Evolutionary conservation across 2,113 vertebrate species (phyloP), one percentile per base, ranked within the genome.

Genomic region (Channa maculata): DNA sequence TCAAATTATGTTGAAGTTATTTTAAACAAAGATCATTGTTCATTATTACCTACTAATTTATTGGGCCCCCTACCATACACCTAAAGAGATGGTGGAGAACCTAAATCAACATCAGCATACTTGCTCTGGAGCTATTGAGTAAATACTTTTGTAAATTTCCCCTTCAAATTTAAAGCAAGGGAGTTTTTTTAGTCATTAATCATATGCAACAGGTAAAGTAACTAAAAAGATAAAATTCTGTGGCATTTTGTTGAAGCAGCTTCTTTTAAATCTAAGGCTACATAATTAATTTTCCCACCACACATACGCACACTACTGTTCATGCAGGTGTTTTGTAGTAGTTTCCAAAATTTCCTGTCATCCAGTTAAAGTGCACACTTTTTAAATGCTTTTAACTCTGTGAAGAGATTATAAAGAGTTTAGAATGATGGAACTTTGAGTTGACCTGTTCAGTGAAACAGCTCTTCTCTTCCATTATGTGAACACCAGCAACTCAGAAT

Each of bases 391-490:
- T 92, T 90, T 82, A 88, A 73, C 88, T 85, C 44, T 57, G 79
- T 91, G 84, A 91, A 89, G 86, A 91, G 91, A 92, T 45, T 71
- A 86, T 93, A 90, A 91, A 86, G 86, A 92, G 89, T 92, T 92
- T 92, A 53, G 76, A 89, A 91, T 88, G 85, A 90, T 91, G 86
- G 79, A 90, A 88, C 90, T 91, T 90, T 90, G 87, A 86, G 85
- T 80, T 92, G 90, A 93, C 90, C 91, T 77, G 68, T 79, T 80
- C 83, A 68, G 76, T 90, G 75, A 85, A 93, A 93, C 76, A 79
- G 79, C 84, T 87, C 79, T 83, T 79, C 79, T 81, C 81, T 84
- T 88, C 87, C 86, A 91, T 92, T 89, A 90, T 83, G 85, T 74
- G 80, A 85, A 83, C 80, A 86, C 85, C 72, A 71, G 64, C 82